Conservation (phyloP, 2,888 invertebrate genomes). For the Sycophila texana region DNA sequence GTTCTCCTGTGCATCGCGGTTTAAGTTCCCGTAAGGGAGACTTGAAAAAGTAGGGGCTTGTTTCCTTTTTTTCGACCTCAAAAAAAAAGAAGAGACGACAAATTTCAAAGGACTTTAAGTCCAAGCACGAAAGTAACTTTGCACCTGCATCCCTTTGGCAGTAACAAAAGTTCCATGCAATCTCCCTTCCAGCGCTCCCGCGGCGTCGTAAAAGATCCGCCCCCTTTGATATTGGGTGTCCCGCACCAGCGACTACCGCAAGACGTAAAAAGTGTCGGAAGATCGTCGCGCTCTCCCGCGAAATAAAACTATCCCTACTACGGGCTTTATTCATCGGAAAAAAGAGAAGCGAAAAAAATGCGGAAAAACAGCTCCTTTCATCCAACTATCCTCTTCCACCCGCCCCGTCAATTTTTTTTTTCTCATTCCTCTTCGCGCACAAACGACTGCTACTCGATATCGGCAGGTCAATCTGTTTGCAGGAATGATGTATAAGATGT, state of each 20-base stretch:
- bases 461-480: constrained; percentile 41
- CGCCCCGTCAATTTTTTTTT: background rate
- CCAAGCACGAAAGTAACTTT: background rate
- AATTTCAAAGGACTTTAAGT: constrained; percentile 4
- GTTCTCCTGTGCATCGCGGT: too few relatives aligned
- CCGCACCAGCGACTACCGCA: too few relatives aligned
- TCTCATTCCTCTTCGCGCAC: background rate
- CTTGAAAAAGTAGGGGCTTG: too few relatives aligned
- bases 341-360: background rate
- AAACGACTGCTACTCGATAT: constrained; percentile 31
- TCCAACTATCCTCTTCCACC: background rate
- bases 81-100: background rate
- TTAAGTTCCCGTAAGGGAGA: too few relatives aligned
- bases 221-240: background rate
- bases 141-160: background rate
- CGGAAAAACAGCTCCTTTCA: too few relatives aligned
- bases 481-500: constrained; percentile 16
- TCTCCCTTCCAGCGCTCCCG: background rate
- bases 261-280: too few relatives aligned
- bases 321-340: constrained; percentile 11
- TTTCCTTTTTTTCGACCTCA: too few relatives aligned
- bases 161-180: constrained; percentile 3
- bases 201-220: constrained; percentile 18
- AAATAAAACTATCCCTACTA: constrained; percentile 30
- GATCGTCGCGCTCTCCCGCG: background rate